phyloP scores from a whole-genome alignment of 2,797 vertebrate species.

The Cetoscarus ocellatus region DNA sequence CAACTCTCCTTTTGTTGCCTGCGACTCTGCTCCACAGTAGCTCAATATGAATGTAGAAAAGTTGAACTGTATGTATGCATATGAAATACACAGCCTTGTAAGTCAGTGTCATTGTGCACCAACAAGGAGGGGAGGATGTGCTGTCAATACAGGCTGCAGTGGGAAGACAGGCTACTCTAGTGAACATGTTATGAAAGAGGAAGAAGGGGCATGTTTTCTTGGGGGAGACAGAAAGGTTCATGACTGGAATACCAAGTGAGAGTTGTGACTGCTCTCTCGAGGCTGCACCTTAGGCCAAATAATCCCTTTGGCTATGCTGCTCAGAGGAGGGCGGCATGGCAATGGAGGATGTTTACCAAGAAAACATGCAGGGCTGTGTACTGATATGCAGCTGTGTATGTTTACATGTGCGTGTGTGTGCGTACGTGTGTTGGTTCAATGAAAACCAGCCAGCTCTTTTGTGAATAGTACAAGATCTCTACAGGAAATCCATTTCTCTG shows the following conservation, averaged over 20 bases:
- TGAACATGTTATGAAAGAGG: slow-evolving; percentile 77
- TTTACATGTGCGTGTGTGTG: slow-evolving; percentile 1
- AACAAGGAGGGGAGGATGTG: slow-evolving; percentile 46
- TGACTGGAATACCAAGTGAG: slow-evolving; percentile 64
- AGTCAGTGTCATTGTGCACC: slow-evolving; percentile 54
- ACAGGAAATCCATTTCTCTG: slow-evolving; percentile 40
- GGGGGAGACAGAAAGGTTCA: slow-evolving; percentile 59
- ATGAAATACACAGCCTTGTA: slow-evolving; percentile 59
- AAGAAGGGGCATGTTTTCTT: slow-evolving; percentile 80
- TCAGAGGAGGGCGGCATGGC: slow-evolving; percentile 60
- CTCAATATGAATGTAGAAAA: slow-evolving; percentile 3
- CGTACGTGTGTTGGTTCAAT: slow-evolving; percentile 45
- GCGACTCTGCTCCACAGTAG: not conserved
- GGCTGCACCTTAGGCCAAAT: slow-evolving; percentile 66
- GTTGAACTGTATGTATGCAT: slow-evolving; percentile 38
- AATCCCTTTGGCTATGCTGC: slow-evolving; percentile 69
- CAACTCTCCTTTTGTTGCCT: slow-evolving; percentile 20
- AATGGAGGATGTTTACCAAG: slow-evolving; percentile 73
- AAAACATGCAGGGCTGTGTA: slow-evolving; percentile 80
- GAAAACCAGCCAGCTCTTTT: slow-evolving; percentile 76
- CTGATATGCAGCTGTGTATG: slow-evolving; percentile 66
- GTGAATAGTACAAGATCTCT: slow-evolving; percentile 66
- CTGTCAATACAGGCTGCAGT: slow-evolving; percentile 55
- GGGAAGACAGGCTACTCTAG: slow-evolving; percentile 67
- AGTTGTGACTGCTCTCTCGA: slow-evolving; percentile 59